phyloP scores from a whole-genome alignment of 2,113 vertebrate species.

The Hippocampus comes region DNA sequence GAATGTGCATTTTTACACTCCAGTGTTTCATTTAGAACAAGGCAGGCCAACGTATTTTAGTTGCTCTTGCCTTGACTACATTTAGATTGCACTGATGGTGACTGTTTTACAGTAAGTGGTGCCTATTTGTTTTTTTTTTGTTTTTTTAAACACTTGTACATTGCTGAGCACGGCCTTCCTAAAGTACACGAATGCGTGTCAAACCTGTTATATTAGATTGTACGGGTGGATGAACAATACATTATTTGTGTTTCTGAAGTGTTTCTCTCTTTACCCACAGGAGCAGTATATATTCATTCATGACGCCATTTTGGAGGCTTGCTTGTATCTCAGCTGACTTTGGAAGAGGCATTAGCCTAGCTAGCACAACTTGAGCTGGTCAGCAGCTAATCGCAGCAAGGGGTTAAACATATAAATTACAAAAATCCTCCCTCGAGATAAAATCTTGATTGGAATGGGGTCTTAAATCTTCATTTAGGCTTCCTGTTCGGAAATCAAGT shows the following conservation, averaged over 20 bases:
- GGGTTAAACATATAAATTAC: neutral
- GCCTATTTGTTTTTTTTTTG: neutral
- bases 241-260: neutral
- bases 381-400: neutral
- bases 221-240: neutral
- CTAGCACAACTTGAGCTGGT: neutral
- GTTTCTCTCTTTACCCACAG: slow-evolving; percentile 52
- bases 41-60: neutral
- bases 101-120: neutral
- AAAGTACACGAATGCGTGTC: neutral
- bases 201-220: neutral
- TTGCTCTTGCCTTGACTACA: neutral
- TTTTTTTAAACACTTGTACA: neutral
- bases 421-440: neutral
- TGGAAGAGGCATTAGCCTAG: neutral
- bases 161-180: neutral
- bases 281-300: slow-evolving; percentile 99
- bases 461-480: slow-evolving; percentile 20
- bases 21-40: slow-evolving; percentile 51
- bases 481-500: slow-evolving; percentile 21
- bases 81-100: neutral
- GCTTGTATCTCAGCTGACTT: slow-evolving; percentile 68
- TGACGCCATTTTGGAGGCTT: slow-evolving; percentile 95
- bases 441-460: neutral
- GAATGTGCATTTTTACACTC: slow-evolving; percentile 35